Evolutionary conservation across 2,113 vertebrate genomes (phyloP), one percentile per base, ranked within the genome.

Genomic region (Lagenorhynchus albirostris): DNA sequence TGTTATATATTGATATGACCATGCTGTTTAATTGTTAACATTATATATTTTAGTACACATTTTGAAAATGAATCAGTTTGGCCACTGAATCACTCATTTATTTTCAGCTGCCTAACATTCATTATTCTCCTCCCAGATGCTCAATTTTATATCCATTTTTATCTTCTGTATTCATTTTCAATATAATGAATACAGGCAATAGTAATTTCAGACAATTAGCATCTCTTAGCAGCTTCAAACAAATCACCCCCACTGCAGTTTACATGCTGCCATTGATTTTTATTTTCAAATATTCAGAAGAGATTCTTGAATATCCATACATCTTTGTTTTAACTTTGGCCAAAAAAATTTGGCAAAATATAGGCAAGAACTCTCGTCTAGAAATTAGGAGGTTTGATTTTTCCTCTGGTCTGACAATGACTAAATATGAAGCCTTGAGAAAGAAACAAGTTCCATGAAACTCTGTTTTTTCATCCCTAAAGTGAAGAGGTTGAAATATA

Each of bases 141-240:
- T 97, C 97, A 88, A 58, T 97, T 92, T 97, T 67, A 89, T 81
- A 71, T 73, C 50, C 65, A 91, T 68, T 95, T 95, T 96, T 94
- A 97, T 90, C 74, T 97, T 50, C 38, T 92, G 55, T 14, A 74
- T 81, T 98, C 86, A 92, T 83, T 96, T 97, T 95, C 68, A 96
- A 70, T 73, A 21, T 96, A 96, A 94, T 85, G 33, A 96, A 95
- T 89, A 92, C 3, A 95, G 44, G 60, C 81, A 96, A 97, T 95
- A 97, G 91, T 93, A 97, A 94, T 95, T 93, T 97, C 33, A 91
- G 41, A 50, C 60, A 90, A 92, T 95, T 96, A 94, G 8, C 76
- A 83, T 94, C 77, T 79, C 82, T 96, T 91, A 89, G 33, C 12
- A 86, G 21, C 79, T 25, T 92, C 55, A 81, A 85, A 81, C 47